Percentiles rank a stretch among this genome's conserved stretches.
Evolutionary conservation across 2,797 vertebrate species (phyloP).

Genomic region (Trematomus bernacchii): DNA sequence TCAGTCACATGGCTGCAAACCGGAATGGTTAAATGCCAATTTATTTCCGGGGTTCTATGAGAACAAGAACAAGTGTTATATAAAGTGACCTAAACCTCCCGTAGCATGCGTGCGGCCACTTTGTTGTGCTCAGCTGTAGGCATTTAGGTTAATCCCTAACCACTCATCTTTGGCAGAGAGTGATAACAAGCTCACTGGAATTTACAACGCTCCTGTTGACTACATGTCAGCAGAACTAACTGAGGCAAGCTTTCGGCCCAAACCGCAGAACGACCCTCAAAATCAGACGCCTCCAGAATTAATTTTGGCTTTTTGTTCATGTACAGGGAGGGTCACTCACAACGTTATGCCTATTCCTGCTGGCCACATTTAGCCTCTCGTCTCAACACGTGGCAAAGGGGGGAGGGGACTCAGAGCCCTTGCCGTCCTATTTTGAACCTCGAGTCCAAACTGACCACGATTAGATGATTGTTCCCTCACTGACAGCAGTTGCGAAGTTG

Average conservation of each 20-base stretch:
- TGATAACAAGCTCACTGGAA: slow-evolving; percentile 32
- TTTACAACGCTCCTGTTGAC: slow-evolving; percentile 34
- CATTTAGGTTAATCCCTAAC: slow-evolving; percentile 20
- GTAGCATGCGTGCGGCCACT: slow-evolving; percentile 7
- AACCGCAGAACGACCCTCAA: slow-evolving; percentile 28
- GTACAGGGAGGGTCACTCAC: background rate
- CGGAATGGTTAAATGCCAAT: too few species aligned
- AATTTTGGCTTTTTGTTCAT: background rate
- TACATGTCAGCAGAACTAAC: slow-evolving; percentile 42
- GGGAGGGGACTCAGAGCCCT: background rate
- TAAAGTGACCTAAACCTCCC: background rate
- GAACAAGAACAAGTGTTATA: background rate
- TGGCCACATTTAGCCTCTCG: slow-evolving; percentile 9
- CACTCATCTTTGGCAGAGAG: slow-evolving; percentile 8
- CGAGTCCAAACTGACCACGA: slow-evolving; percentile 23
- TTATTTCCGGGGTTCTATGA: too few species aligned
- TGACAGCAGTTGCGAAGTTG: slow-evolving; percentile 53
- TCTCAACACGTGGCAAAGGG: background rate
- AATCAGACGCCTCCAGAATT: background rate
- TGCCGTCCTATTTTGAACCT: slow-evolving; percentile 25
- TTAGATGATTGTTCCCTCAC: slow-evolving; percentile 59
- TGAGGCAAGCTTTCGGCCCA: slow-evolving; percentile 18
- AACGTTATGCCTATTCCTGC: slow-evolving; percentile 14
- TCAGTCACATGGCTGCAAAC: too few species aligned
- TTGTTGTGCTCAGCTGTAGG: slow-evolving; percentile 25